phyloP scores from a whole-genome alignment of 2,113 vertebrate genomes.

The Zapornia atra region DNA sequence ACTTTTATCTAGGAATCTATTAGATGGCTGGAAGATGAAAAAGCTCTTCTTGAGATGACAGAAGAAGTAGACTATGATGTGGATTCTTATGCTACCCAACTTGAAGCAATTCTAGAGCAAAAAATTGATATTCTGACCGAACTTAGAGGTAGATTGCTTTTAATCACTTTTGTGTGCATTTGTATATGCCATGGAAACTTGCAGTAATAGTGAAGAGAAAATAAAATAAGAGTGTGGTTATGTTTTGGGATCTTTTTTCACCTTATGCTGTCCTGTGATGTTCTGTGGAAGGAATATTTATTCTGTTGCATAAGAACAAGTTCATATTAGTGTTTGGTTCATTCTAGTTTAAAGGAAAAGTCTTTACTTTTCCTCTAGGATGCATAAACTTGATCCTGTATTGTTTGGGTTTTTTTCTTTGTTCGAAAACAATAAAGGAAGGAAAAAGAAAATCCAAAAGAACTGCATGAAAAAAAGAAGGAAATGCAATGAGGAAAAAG shows the following conservation, averaged over 20 bases:
- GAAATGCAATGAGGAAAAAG: background rate
- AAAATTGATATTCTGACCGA: conserved; percentile 96
- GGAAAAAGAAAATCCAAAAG: background rate
- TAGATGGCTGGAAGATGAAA: conserved; percentile 96
- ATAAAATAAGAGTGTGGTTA: background rate
- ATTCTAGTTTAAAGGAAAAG: background rate
- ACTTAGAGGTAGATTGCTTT: conserved; percentile 85
- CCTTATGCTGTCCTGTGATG: background rate
- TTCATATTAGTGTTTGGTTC: background rate
- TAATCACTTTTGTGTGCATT: background rate
- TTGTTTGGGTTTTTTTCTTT: background rate
- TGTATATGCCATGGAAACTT: background rate
- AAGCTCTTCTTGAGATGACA: conserved; percentile 94
- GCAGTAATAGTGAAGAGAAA: background rate
- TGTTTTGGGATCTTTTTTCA: background rate
- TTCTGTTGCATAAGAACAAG: background rate
- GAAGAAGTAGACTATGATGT: conserved; percentile 99
- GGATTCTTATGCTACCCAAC: conserved; percentile 93
- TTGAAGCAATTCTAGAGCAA: conserved; percentile 95
- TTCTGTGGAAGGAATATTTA: background rate
- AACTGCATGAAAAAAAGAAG: background rate
- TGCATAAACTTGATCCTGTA: background rate
- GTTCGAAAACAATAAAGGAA: background rate
- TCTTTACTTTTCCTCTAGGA: background rate
- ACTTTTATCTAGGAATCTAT: conserved; percentile 87